Percentiles rank a stretch among this genome's conserved stretches.
phyloP scores from a whole-genome alignment of 1,140 invertebrate genomes.

The Cyclargus thomasi region DNA sequence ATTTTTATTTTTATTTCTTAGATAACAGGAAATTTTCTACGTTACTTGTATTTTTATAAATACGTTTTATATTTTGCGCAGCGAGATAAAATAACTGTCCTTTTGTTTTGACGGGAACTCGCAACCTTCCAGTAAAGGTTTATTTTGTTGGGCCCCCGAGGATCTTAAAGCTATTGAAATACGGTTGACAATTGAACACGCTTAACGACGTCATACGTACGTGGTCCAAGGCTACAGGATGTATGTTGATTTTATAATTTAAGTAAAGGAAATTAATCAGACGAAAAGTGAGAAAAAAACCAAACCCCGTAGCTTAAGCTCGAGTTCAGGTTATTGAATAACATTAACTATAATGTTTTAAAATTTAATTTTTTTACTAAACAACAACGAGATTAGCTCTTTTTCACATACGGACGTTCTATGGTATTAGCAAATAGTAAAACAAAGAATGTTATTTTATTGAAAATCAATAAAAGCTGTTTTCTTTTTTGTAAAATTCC shows the following conservation, averaged over 20 bases:
- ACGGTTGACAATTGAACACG: not conserved
- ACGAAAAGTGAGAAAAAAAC: not conserved
- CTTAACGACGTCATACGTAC: not conserved
- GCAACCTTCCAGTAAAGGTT: not conserved
- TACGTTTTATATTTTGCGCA: not conserved
- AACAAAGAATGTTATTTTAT: too few species aligned
- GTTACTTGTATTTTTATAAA: not conserved
- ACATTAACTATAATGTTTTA: too few species aligned
- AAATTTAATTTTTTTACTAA: too few species aligned
- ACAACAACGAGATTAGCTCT: too few species aligned
- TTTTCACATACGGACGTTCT: too few species aligned
- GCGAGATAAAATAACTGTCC: not conserved
- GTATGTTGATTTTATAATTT: not conserved
- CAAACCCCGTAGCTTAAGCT: not conserved
- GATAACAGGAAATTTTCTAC: too few species aligned
- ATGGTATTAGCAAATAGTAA: too few species aligned
- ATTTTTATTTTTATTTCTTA: too few species aligned
- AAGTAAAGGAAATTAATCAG: slow-evolving; percentile 11
- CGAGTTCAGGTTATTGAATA: too few species aligned
- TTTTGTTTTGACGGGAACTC: slow-evolving; percentile 6
- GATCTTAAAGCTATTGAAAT: not conserved
- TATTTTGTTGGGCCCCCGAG: not conserved
- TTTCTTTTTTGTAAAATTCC: too few species aligned
- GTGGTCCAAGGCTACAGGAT: slow-evolving; percentile 7
- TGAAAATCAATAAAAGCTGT: too few species aligned